Base-by-base conservation (phyloP, 35 echinoderm and acorn worm genomes). In the Ptychodera flava region DNA sequence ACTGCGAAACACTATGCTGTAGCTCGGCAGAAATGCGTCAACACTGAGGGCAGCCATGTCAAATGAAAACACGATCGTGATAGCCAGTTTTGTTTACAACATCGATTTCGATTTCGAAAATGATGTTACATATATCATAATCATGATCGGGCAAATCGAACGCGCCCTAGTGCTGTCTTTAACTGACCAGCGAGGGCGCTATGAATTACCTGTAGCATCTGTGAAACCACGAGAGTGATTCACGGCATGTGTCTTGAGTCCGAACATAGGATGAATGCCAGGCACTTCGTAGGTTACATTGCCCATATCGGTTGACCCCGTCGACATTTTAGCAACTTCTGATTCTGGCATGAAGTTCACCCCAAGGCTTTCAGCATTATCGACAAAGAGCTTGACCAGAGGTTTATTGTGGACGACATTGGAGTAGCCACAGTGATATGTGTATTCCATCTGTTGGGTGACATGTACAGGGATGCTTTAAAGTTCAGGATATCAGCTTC, bases 241-340 rank as follows among this genome's bases (percentile, higher is more conserved):
- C 16, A 85, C 34, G 28, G 76, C 76, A 12, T 92, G 81, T 0
- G 88, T 87, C 1, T 81, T 80, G 31, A 90, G 79, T 27, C 77
- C 85, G 88, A 94, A 94, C 85, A 87, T 88, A 32, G 92, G 92
- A 15, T 94, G 92, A 29, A 94, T 90, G 76, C 92, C 90, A 30
- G 92, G 92, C 16, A 94, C 79, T 27, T 87, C 88, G 32, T 94
- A 91, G 78, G 92, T 90, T 0, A 94, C 92, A 33, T 94, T 94
- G 1, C 92, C 92, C 92, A 94, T 94, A 82, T 94, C 92, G 1
- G 92, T 94, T 16, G 92, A 94, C 28, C 92, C 92, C 28, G 6
- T 64, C 22, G 45, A 6, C 22, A 64, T 12, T 64, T 64, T 64
- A 6, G 6, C 45, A 6, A 12, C 45, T 64, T 64, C 45, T 22